Evolutionary conservation across 2,113 vertebrate genomes (phyloP).

Genomic region (Bujurquina vittata): DNA sequence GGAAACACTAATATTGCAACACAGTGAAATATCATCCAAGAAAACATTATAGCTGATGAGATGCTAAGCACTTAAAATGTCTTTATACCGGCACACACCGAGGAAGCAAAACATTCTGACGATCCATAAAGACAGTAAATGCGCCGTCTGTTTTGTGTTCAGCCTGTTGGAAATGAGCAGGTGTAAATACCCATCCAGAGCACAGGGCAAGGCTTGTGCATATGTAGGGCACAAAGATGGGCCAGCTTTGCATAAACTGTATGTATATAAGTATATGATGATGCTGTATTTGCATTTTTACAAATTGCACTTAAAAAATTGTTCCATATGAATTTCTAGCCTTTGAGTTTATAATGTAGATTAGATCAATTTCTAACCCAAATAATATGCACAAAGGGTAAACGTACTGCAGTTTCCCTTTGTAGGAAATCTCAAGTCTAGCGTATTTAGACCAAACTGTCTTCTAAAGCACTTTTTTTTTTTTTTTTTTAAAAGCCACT

Average conservation of each 20-base stretch:
- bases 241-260: too few relatives aligned
- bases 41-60: too few relatives aligned
- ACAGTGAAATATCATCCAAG: too few relatives aligned
- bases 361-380: not conserved
- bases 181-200: not conserved
- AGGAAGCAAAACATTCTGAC: not conserved
- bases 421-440: not conserved
- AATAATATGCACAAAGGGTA: not conserved
- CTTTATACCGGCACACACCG: not conserved
- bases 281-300: not conserved
- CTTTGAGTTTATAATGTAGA: not conserved
- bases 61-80: not conserved
- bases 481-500: not conserved
- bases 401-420: not conserved
- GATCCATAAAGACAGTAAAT: not conserved
- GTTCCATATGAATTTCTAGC: not conserved
- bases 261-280: too few relatives aligned
- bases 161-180: not conserved
- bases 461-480: not conserved
- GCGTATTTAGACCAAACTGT: not conserved
- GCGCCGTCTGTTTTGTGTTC: rapidly evolving
- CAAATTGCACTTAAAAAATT: not conserved
- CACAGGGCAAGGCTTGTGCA: not conserved
- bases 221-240: too few relatives aligned
- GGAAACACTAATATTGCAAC: too few relatives aligned